A percentile compares a stretch with the other conserved stretches of the same genome.
These are phyloP conservation scores for Globicephala melas DNA, from an alignment of 2,113 vertebrate genomes.

Conservation along the genomic window DNA sequence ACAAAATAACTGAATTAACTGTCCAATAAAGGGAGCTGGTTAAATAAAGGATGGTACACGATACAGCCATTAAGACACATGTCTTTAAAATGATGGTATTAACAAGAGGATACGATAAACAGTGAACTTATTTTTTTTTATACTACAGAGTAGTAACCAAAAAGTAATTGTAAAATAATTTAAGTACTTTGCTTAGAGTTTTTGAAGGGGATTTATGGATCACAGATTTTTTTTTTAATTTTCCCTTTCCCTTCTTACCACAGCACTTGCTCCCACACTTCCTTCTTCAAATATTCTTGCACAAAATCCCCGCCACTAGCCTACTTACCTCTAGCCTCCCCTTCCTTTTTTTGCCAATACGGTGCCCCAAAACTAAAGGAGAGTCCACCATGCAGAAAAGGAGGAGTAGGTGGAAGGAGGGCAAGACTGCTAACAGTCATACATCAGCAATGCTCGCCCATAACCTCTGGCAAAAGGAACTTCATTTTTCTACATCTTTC, in stretches of 20 bases:
- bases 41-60: background rate
- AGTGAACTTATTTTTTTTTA: background rate
- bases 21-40: background rate
- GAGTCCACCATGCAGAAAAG: background rate
- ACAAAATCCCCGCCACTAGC: background rate
- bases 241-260: background rate
- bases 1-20: background rate
- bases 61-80: background rate
- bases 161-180: background rate
- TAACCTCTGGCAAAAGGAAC: background rate
- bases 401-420: background rate
- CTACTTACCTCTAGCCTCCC: background rate
- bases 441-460: rapidly evolving
- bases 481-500: background rate
- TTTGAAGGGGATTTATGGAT: background rate
- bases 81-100: slow-evolving; percentile 29
- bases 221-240: no score
- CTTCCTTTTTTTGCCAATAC: no score
- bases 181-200: background rate
- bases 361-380: background rate
- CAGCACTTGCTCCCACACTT: background rate
- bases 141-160: background rate
- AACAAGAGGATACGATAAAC: background rate
- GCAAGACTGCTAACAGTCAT: background rate
- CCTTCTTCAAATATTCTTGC: background rate